A percentile compares a stretch with the other conserved stretches of the same genome.
Conservation (phyloP, 2,113 vertebrate genomes). For the Donacobius atricapilla region DNA sequence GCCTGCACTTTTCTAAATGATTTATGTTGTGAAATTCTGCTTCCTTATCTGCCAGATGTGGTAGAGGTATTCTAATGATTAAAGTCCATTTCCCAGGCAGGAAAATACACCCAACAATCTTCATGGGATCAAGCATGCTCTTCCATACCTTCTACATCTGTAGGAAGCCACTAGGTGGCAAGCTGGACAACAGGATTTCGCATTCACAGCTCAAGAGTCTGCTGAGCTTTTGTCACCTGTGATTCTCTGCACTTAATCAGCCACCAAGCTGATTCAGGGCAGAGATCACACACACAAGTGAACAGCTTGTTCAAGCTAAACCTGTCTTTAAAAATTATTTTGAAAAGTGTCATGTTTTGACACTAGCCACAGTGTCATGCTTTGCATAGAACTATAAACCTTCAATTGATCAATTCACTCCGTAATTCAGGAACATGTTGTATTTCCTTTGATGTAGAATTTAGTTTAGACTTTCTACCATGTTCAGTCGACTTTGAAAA, state of each 20-base stretch:
- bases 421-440: not conserved
- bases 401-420: not conserved
- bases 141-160: not conserved
- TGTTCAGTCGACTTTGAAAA: not conserved
- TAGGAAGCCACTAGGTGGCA: constrained; percentile 40
- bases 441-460: not conserved
- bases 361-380: not conserved
- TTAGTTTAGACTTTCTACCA: not conserved
- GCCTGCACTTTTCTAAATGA: not conserved
- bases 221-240: not conserved
- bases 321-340: not conserved
- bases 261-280: not conserved
- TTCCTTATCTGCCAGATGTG: not conserved
- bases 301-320: not conserved
- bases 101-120: not conserved
- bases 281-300: not conserved
- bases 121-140: not conserved
- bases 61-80: not conserved
- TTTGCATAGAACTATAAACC: not conserved
- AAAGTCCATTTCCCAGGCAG: not conserved
- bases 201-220: not conserved
- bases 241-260: not conserved
- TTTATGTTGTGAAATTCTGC: not conserved
- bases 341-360: not conserved
- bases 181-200: not conserved